These are phyloP conservation scores for Erebia epiphron DNA, from an alignment of 2,888 invertebrate species.

Conservation along the genomic window DNA sequence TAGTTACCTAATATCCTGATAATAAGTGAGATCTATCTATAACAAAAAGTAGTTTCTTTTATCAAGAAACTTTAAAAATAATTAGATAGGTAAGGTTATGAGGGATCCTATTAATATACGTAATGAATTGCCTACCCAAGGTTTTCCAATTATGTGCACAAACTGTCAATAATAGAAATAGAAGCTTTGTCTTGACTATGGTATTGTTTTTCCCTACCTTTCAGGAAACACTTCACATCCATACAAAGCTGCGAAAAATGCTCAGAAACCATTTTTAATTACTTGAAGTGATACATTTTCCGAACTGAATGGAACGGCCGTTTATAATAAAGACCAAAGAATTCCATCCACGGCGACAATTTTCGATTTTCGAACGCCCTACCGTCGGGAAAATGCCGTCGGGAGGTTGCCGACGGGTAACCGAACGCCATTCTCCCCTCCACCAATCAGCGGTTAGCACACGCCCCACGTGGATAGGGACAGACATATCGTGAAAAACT, in stretches of 20 bases:
- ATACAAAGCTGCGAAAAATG: slow-evolving; percentile 16
- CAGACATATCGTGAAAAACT: slow-evolving; percentile 56
- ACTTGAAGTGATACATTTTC: slow-evolving; percentile 20
- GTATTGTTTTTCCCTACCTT: not conserved
- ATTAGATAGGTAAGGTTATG: too few relatives aligned
- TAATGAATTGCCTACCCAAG: too few relatives aligned
- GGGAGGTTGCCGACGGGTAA: slow-evolving; percentile 63
- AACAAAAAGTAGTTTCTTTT: too few relatives aligned
- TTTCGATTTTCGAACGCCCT: slow-evolving; percentile 66
- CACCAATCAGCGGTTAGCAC: slow-evolving; percentile 70
- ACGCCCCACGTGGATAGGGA: slow-evolving; percentile 68
- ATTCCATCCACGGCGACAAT: slow-evolving; percentile 47
- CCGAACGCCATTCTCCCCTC: slow-evolving; percentile 67
- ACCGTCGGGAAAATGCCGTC: slow-evolving; percentile 80
- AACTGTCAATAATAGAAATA: too few relatives aligned
- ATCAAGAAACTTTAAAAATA: too few relatives aligned
- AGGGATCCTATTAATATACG: too few relatives aligned
- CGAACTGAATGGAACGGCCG: slow-evolving; percentile 26
- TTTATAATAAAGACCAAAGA: slow-evolving; percentile 39
- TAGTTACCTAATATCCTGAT: too few relatives aligned
- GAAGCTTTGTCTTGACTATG: not conserved
- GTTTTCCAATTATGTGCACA: too few relatives aligned
- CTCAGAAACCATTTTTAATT: slow-evolving; percentile 26
- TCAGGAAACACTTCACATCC: slow-evolving; percentile 14
- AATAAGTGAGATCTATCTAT: too few relatives aligned